Evolutionary conservation across 2,797 vertebrate genomes (phyloP).

Genomic region (Pseudopleuronectes americanus): DNA sequence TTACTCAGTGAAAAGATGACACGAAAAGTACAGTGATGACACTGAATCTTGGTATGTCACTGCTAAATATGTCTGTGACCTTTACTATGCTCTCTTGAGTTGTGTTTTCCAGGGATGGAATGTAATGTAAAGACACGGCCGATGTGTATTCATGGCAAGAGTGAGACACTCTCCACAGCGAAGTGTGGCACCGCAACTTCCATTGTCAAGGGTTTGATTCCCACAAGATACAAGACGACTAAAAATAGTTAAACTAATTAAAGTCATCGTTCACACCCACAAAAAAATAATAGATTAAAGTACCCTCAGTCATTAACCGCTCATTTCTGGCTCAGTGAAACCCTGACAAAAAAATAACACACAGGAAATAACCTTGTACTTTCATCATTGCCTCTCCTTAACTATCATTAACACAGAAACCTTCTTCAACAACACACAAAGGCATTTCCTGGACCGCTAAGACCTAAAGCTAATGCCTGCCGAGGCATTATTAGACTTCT

Average conservation of each 20-base stretch:
- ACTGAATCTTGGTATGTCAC: not conserved
- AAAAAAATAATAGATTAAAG: constrained; percentile 25
- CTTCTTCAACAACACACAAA: not conserved
- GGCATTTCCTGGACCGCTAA: too few relatives aligned
- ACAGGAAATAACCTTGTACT: not conserved
- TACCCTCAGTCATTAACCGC: constrained; percentile 23
- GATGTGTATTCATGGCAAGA: not conserved
- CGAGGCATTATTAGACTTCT: not conserved
- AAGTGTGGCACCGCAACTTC: constrained; percentile 12
- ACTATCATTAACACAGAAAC: not conserved
- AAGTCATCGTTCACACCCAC: constrained; percentile 21
- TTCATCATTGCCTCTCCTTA: constrained; percentile 7
- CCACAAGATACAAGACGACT: constrained; percentile 32
- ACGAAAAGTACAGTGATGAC: not conserved
- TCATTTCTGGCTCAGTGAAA: constrained; percentile 15
- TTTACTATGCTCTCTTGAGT: not conserved
- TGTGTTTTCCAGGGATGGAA: constrained; percentile 2
- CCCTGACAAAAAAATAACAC: not conserved
- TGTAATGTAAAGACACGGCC: constrained; percentile 3
- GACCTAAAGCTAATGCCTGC: not conserved
- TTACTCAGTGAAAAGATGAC: constrained; percentile 26
- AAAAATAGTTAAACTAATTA: constrained; percentile 69
- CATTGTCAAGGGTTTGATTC: constrained; percentile 45
- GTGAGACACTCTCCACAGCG: constrained; percentile 6
- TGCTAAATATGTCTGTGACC: not conserved